phyloP scores from a whole-genome alignment of 2,113 vertebrate species.

The Xiphophorus couchianus region DNA sequence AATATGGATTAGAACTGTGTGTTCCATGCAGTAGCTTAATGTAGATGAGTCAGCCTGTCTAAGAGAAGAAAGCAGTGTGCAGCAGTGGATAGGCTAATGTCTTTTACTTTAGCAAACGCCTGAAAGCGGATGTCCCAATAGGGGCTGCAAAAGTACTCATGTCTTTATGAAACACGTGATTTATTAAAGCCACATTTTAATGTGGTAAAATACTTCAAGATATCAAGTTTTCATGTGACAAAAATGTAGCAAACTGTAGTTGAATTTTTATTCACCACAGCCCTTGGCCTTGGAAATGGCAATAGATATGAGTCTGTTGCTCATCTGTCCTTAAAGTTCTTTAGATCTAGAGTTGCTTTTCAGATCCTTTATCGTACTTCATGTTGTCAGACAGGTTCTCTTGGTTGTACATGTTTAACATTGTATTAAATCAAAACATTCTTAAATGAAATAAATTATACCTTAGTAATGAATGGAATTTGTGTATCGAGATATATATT shows the following conservation, averaged over 20 bases:
- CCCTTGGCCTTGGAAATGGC: too few relatives aligned
- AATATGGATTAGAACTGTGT: conserved; percentile 62
- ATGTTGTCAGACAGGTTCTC: too few relatives aligned
- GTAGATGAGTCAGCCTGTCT: conserved; percentile 44
- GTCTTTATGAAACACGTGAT: conserved; percentile 18
- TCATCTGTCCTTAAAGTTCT: too few relatives aligned
- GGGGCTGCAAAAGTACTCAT: conserved; percentile 28
- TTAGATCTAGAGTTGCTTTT: too few relatives aligned
- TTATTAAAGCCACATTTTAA: conserved; percentile 28
- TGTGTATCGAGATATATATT: too few relatives aligned
- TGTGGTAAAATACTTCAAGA: conserved; percentile 19
- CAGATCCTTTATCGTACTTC: too few relatives aligned
- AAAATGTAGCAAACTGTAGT: neutral
- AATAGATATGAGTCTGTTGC: too few relatives aligned
- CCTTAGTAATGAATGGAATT: too few relatives aligned
- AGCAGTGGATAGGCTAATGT: conserved; percentile 55
- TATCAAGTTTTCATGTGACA: conserved; percentile 9
- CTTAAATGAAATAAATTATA: too few relatives aligned
- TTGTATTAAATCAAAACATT: too few relatives aligned
- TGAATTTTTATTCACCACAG: too few relatives aligned
- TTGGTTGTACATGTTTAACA: too few relatives aligned
- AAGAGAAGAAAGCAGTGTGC: conserved; percentile 44
- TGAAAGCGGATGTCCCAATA: conserved; percentile 40
- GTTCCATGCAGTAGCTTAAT: conserved; percentile 55
- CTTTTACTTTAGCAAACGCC: conserved; percentile 48